Evolutionary conservation across 2,797 vertebrate genomes (phyloP).

Genomic region (Gobio occitaniae): DNA sequence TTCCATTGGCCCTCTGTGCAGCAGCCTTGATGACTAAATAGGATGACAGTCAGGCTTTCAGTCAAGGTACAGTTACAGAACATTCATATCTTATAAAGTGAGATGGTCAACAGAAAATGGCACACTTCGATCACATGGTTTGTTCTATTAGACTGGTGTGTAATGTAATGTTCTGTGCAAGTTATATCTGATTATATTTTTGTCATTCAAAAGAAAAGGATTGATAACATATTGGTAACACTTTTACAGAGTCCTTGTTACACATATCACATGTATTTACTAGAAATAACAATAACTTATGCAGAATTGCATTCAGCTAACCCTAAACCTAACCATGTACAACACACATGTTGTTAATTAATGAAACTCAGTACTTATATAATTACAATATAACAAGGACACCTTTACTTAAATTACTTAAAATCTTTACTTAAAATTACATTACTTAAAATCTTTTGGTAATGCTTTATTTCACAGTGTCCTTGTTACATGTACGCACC

Average conservation of each 20-base stretch:
- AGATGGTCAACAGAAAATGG: not conserved
- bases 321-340: not conserved
- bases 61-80: conserved; percentile 30
- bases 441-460: not conserved
- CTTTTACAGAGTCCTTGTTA: not conserved
- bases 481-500: too few relatives aligned
- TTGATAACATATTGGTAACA: not conserved
- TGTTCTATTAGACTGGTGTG: not conserved
- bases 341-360: not conserved
- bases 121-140: not conserved
- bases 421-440: not conserved
- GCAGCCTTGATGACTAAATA: conserved; percentile 43
- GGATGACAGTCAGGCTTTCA: conserved; percentile 2
- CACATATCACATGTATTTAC: not conserved
- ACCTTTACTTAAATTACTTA: not conserved
- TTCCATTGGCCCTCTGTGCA: conserved; percentile 34
- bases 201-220: not conserved
- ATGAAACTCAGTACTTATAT: not conserved
- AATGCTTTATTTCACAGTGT: too few relatives aligned
- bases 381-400: not conserved
- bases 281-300: not conserved
- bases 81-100: not conserved
- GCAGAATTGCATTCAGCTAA: not conserved
- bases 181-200: too few relatives aligned
- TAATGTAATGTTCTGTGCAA: not conserved